Conservation (phyloP, 2,113 vertebrate species). For the Porphyrio hochstetteri region DNA sequence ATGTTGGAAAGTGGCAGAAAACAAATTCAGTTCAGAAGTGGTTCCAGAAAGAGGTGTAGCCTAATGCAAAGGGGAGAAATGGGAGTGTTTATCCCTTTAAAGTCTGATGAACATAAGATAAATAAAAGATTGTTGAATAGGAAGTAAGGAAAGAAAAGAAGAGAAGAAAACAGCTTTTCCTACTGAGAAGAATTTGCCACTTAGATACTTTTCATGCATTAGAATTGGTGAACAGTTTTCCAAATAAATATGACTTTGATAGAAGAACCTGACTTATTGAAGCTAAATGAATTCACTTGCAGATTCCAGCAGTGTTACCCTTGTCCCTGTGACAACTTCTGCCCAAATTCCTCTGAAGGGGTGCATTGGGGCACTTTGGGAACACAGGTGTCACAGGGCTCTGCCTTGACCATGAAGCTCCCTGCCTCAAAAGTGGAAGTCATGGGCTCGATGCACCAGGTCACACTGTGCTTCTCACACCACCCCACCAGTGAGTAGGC, state of each 20-base stretch:
- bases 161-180: background rate
- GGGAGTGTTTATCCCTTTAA: background rate
- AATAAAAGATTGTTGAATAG: background rate
- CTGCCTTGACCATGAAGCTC: background rate
- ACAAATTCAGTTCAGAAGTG: background rate
- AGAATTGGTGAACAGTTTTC: background rate
- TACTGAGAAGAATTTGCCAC: background rate
- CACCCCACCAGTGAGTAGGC: no score
- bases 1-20: background rate
- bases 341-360: background rate
- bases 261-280: background rate
- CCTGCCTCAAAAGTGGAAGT: background rate
- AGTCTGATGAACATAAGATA: background rate
- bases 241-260: background rate
- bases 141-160: background rate
- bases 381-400: background rate
- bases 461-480: no score
- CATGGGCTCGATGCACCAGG: accelerated
- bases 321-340: background rate
- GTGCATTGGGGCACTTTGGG: background rate
- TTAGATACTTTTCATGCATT: background rate
- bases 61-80: background rate
- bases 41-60: background rate
- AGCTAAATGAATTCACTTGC: background rate
- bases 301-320: background rate